Evolutionary conservation across 1,140 invertebrate species (phyloP).

Genomic region (Samia ricini): DNA sequence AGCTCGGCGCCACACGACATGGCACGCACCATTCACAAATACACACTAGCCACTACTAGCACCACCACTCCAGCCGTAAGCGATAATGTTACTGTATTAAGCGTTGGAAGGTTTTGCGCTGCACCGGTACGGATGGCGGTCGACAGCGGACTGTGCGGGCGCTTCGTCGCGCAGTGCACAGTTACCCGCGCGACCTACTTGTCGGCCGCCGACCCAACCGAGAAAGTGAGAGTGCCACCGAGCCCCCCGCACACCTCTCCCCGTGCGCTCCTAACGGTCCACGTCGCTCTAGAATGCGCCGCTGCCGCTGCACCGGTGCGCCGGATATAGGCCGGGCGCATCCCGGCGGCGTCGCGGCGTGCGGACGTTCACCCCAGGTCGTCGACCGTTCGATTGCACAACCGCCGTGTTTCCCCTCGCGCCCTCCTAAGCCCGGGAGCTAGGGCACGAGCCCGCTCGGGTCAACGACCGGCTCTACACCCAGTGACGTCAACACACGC

Average conservation of each 20-base stretch:
- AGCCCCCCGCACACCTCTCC: slow-evolving; percentile 37
- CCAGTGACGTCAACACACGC: slow-evolving; percentile 60
- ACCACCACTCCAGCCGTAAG: slow-evolving; percentile 36
- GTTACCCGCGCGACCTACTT: slow-evolving; percentile 83
- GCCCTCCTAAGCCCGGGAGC: slow-evolving; percentile 52
- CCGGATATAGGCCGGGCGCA: slow-evolving; percentile 75
- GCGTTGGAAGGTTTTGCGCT: slow-evolving; percentile 30
- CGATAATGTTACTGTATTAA: slow-evolving; percentile 22
- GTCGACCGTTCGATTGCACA: slow-evolving; percentile 72
- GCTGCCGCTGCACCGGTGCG: slow-evolving; percentile 73
- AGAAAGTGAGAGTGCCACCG: slow-evolving; percentile 81
- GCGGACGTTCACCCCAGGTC: slow-evolving; percentile 72
- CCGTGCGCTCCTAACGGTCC: slow-evolving; percentile 66
- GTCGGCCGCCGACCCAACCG: slow-evolving; percentile 80
- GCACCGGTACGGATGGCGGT: slow-evolving; percentile 62
- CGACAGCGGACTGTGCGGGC: slow-evolving; percentile 68
- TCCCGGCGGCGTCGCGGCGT: slow-evolving; percentile 69
- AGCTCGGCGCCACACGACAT: slow-evolving; percentile 68
- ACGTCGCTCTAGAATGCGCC: slow-evolving; percentile 73
- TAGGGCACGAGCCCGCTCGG: slow-evolving; percentile 52
- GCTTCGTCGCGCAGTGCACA: slow-evolving; percentile 71
- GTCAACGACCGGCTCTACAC: slow-evolving; percentile 60
- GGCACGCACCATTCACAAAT: slow-evolving; percentile 61
- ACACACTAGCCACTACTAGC: slow-evolving; percentile 52
- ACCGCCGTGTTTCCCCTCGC: slow-evolving; percentile 43